These are phyloP conservation scores for Nephotettix cincticeps DNA, from an alignment of 1,140 invertebrate species.

Conservation along the genomic window DNA sequence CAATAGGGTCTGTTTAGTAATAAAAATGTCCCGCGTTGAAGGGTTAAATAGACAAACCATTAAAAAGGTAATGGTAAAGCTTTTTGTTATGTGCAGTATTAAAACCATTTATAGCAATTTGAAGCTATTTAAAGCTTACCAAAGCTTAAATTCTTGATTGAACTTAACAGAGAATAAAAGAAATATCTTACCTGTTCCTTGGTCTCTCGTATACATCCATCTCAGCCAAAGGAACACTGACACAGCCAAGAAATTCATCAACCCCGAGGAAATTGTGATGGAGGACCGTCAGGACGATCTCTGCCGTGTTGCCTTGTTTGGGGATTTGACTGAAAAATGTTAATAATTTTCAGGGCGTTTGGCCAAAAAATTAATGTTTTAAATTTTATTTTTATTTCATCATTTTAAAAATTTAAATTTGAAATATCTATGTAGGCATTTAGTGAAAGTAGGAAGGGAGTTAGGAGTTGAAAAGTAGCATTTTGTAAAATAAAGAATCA, in stretches of 20 bases:
- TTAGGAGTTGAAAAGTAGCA: too few relatives aligned
- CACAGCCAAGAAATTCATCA: constrained; percentile 91
- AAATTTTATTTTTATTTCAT: neutral
- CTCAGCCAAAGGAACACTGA: constrained; percentile 76
- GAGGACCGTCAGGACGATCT: constrained; percentile 79
- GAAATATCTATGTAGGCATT: too few relatives aligned
- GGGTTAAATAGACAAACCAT: too few relatives aligned
- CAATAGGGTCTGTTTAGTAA: too few relatives aligned
- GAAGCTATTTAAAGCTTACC: too few relatives aligned
- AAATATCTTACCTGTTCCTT: constrained; percentile 63
- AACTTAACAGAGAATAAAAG: neutral
- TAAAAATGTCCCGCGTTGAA: too few relatives aligned
- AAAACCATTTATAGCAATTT: too few relatives aligned
- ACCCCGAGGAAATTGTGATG: constrained; percentile 86
- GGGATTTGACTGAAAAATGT: constrained; percentile 66
- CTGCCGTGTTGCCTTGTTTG: constrained; percentile 81
- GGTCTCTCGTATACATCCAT: constrained; percentile 90
- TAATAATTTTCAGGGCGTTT: neutral
- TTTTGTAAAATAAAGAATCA: too few relatives aligned
- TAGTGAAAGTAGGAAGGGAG: too few relatives aligned
- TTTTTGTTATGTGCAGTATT: too few relatives aligned
- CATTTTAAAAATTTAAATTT: neutral
- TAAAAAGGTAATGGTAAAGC: too few relatives aligned
- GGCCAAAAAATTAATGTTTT: neutral
- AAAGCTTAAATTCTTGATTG: too few relatives aligned